phyloP scores from a whole-genome alignment of 2,888 invertebrate genomes.

The Atethmia centrago region DNA sequence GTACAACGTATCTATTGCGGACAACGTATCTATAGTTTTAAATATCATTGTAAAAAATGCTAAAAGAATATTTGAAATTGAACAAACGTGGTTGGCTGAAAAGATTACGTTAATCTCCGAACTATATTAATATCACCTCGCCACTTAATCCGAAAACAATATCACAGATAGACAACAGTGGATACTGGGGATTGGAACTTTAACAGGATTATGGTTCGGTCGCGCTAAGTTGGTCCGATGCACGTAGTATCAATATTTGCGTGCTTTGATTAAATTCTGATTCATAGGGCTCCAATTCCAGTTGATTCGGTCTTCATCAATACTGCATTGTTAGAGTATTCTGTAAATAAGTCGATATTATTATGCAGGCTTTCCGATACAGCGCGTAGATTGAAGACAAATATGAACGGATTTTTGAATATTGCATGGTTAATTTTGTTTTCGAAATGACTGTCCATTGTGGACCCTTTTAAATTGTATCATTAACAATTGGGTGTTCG shows the following conservation, averaged over 20 bases:
- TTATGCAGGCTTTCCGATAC: constrained; percentile 14
- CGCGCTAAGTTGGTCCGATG: constrained; percentile 49
- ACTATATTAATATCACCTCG: constrained; percentile 5
- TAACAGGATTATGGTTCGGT: constrained; percentile 57
- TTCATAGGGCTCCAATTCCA: constrained; percentile 47
- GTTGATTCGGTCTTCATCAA: constrained; percentile 44
- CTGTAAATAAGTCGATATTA: constrained; percentile 40
- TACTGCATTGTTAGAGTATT: constrained; percentile 35
- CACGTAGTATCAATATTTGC: constrained; percentile 64
- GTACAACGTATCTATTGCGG: too few relatives aligned
- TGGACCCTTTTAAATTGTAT: too few relatives aligned
- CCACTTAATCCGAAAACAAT: constrained; percentile 33
- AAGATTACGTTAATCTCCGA: neutral
- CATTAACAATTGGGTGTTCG: too few relatives aligned
- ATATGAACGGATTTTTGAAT: constrained; percentile 23
- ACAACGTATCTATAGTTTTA: too few relatives aligned
- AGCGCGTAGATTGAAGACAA: constrained; percentile 31
- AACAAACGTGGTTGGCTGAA: neutral
- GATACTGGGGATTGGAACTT: constrained; percentile 33
- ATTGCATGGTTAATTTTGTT: neutral
- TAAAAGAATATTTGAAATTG: too few relatives aligned
- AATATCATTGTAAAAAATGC: too few relatives aligned
- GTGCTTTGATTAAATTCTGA: constrained; percentile 62
- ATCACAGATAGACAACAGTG: constrained; percentile 18
- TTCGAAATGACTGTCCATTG: neutral